Percentiles rank a stretch among this genome's conserved stretches.
Conservation (phyloP, 2,888 invertebrate genomes). For the Dorcus parallelipipedus region DNA sequence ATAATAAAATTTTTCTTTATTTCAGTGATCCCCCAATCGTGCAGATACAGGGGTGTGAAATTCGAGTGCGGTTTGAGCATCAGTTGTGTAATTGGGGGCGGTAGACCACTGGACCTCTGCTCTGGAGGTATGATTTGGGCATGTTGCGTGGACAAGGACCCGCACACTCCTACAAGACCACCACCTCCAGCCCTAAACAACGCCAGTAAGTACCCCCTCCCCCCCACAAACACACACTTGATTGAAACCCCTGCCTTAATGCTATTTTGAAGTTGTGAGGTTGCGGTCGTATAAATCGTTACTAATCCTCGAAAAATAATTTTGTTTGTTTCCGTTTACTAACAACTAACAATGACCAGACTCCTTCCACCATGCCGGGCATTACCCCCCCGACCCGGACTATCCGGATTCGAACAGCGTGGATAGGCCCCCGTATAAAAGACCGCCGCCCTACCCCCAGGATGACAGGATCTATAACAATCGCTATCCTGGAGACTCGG, state of each 20-base stretch:
- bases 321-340: not conserved
- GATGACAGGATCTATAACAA: conserved; percentile 29
- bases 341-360: conserved; percentile 28
- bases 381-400: conserved; percentile 43
- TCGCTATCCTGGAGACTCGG: conserved; percentile 14
- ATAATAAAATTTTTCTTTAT: conserved; percentile 32
- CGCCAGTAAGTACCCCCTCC: conserved; percentile 70
- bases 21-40: conserved; percentile 85
- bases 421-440: conserved; percentile 40
- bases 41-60: conserved; percentile 80
- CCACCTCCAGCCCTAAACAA: conserved; percentile 72
- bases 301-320: not conserved
- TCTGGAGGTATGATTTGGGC: conserved; percentile 94
- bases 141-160: conserved; percentile 81
- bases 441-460: conserved; percentile 27
- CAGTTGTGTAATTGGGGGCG: conserved; percentile 85
- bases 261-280: not conserved
- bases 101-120: conserved; percentile 83
- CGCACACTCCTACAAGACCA: conserved; percentile 35
- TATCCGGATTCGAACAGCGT: conserved; percentile 44
- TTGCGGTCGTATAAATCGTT: not conserved
- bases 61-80: conserved; percentile 89
- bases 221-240: too few relatives aligned
- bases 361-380: conserved; percentile 48
- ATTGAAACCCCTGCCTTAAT: too few relatives aligned